Base-by-base conservation (phyloP, 2,113 vertebrate genomes). In the Macroglossus sobrinus region DNA sequence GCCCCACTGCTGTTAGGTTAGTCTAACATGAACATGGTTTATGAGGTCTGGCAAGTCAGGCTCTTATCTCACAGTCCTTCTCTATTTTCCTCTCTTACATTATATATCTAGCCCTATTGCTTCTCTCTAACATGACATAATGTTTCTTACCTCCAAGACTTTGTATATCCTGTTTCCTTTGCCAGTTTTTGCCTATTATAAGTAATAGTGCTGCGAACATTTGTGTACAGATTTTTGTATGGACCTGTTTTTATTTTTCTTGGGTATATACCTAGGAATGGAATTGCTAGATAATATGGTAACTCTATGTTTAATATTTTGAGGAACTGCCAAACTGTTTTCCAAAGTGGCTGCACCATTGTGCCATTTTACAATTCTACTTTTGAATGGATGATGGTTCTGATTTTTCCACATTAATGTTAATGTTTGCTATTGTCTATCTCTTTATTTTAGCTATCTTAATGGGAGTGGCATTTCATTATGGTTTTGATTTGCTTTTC, bases 181-280 rank as follows among this genome's bases (percentile, higher is more conserved):
- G 35, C 35, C 14, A 21, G 14, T 43, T 91, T 88, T 94, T 90
- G 11, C n/a, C 57, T 69, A 0, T 69, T 80, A 11, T 69, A 33
- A 61, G 43, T 89, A 89, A 63, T 66, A 16, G 5, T 82, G 5
- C 61, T 93, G 22, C 78, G 38, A 90, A 69, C 30, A 82, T n/a
- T 81, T 87, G 28, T 71, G 11, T 78, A 50, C 5, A 69, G 28
- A 7, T 89, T 89, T 80, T 89, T 92, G 7, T 69, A 22, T 63
- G 19, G 13, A 89, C n/a, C 64, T 93, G 30, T 55, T 89, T 96
- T 95, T 21, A 30, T 94, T 94, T 94, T 30, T 88, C 11, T 78
- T 88, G 40, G 13, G 45, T 89, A 28, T 78, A 63, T 59, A 72
- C 71, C 4, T 95, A 47, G 28, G 40, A 59, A 28, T 92, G 24